phyloP scores from a whole-genome alignment of 1,140 invertebrate species.

The Orius insidiosus region DNA sequence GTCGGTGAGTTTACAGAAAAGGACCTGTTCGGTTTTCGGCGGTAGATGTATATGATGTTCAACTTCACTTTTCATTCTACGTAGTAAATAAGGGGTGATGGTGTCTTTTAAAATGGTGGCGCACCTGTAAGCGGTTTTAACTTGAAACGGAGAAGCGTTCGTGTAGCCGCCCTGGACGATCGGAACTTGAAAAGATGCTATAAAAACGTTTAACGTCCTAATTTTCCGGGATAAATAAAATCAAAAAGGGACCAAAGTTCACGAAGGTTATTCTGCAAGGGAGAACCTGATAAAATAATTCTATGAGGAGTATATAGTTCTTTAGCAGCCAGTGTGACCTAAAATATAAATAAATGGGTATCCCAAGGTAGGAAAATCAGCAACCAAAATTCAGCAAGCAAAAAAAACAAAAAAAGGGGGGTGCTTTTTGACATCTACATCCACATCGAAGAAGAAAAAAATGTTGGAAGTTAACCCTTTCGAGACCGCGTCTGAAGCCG shows the following conservation, averaged over 20 bases:
- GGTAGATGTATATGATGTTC: constrained; percentile 69
- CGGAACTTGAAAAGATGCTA: constrained; percentile 80
- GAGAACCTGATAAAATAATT: constrained; percentile 70
- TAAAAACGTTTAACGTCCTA: constrained; percentile 77
- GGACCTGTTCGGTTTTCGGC: constrained; percentile 85
- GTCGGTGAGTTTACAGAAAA: constrained; percentile 80
- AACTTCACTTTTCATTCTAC: constrained; percentile 82
- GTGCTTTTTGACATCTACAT: too few species aligned
- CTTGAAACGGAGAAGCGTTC: constrained; percentile 64
- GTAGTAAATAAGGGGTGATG: constrained; percentile 82
- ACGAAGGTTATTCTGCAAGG: constrained; percentile 93
- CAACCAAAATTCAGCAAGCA: not conserved
- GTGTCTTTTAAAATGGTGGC: constrained; percentile 71
- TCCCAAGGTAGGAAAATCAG: not conserved
- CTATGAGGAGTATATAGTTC: constrained; percentile 74
- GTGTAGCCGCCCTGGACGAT: constrained; percentile 89
- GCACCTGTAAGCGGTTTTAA: constrained; percentile 78
- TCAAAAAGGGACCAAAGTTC: constrained; percentile 95
- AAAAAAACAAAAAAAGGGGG: constrained; percentile 8
- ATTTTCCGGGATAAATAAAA: constrained; percentile 85
- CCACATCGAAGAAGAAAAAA: too few species aligned
- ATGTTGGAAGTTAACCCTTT: too few species aligned
- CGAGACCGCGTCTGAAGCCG: too few species aligned
- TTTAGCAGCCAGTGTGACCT: constrained; percentile 51
- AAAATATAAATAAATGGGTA: constrained; percentile 7